A percentile compares a stretch with the other conserved stretches of the same genome.
Evolutionary conservation across 2,888 invertebrate species (phyloP).

Genomic region (Spicauda simplicius): DNA sequence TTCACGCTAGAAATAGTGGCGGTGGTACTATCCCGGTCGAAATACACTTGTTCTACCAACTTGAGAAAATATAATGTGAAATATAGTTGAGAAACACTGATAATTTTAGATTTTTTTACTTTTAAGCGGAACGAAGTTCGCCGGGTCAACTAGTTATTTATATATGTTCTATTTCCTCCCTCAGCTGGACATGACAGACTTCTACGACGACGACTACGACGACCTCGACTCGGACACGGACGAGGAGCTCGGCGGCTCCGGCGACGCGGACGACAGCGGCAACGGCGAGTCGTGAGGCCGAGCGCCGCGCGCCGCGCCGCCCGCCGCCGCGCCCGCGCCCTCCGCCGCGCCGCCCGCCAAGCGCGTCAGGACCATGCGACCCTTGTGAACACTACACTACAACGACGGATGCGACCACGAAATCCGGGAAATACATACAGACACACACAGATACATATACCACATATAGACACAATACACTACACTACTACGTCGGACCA

Average conservation of each 20-base stretch:
- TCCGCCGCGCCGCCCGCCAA: conserved; percentile 37
- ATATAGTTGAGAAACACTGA: too few relatives aligned
- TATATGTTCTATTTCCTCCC: too few relatives aligned
- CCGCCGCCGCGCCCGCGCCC: conserved; percentile 28
- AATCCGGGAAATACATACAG: neutral
- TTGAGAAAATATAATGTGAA: too few relatives aligned
- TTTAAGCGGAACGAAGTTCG: too few relatives aligned
- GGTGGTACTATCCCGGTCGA: too few relatives aligned
- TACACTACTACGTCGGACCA: conserved; percentile 48
- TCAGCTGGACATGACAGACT: conserved; percentile 95
- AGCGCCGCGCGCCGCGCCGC: conserved; percentile 44
- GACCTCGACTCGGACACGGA: conserved; percentile 90
- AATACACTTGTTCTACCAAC: too few relatives aligned
- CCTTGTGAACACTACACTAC: neutral
- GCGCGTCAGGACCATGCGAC: conserved; percentile 48
- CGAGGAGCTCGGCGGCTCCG: conserved; percentile 88
- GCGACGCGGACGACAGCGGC: conserved; percentile 95
- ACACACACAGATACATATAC: neutral
- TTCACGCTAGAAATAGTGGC: too few relatives aligned
- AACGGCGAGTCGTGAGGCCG: conserved; percentile 95
- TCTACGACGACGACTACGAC: conserved; percentile 98
- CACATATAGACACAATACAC: too few relatives aligned
- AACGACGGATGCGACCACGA: neutral
- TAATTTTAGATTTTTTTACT: too few relatives aligned
- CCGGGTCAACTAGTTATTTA: too few relatives aligned